Percentiles rank a stretch among this genome's conserved stretches.
phyloP scores from a whole-genome alignment of 2,888 invertebrate genomes.

The Tiliacea citrago region DNA sequence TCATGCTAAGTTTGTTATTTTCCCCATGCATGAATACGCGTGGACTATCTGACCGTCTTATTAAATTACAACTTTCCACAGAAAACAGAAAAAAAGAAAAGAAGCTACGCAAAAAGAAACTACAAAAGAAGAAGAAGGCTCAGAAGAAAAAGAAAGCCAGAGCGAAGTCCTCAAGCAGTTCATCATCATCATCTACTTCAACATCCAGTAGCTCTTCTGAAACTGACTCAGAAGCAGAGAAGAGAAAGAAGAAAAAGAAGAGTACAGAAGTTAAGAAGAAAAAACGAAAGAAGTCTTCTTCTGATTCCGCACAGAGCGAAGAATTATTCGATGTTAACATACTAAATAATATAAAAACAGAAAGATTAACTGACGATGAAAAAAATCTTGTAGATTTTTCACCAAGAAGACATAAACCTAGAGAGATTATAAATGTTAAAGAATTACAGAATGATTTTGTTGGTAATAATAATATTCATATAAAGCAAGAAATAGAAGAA shows the following conservation, averaged over 20 bases:
- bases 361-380: constrained; percentile 85
- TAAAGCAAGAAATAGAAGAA: constrained; percentile 80
- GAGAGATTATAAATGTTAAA: constrained; percentile 87
- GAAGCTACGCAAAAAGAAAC: constrained; percentile 81
- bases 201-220: constrained; percentile 65
- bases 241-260: constrained; percentile 67
- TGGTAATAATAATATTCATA: constrained; percentile 80
- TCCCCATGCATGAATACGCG: neutral
- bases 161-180: constrained; percentile 74
- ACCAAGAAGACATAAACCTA: constrained; percentile 77
- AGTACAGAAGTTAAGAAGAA: constrained; percentile 71
- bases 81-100: constrained; percentile 79
- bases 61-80: constrained; percentile 54
- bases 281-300: constrained; percentile 75
- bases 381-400: constrained; percentile 80
- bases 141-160: constrained; percentile 80
- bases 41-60: neutral
- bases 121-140: constrained; percentile 79
- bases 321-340: constrained; percentile 85
- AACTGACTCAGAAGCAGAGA: constrained; percentile 68
- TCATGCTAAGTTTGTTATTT: neutral
- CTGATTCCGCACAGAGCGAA: constrained; percentile 78
- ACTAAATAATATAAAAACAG: constrained; percentile 86
- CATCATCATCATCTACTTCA: constrained; percentile 62
- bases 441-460: constrained; percentile 87